Base-by-base conservation (phyloP, 53 echinoderm and acorn worm genomes). In the Glandiceps talaboti region DNA sequence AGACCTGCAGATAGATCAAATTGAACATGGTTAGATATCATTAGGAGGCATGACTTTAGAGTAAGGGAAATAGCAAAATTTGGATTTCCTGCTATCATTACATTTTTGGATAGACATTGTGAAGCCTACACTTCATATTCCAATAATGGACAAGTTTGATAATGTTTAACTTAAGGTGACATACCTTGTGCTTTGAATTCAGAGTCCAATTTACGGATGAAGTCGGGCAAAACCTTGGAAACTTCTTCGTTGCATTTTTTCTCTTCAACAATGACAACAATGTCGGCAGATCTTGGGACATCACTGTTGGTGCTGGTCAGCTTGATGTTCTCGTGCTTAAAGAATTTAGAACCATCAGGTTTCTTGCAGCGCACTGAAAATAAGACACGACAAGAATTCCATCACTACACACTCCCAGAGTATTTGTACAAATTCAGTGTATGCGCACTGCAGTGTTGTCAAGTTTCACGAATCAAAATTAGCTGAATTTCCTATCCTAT, bases 181-280 rank as follows among this genome's bases (percentile, higher is more conserved):
- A 80, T 75, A 94, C 94, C 85, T 27, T 75, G 77, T 28, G 81
- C 78, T 75, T 82, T 86, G n/a, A 94, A 86, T 78, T 91, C 90
- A 30, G 88, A 73, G 32, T 92, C 86, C 27, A 89, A 45, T 14
- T 33, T 83, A 75, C 32, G 33, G 1, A 90, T 84, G 28, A 94
- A 76, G 30, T 92, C 82, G 27, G 78, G 73, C n/a, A 94, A 73
- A 64, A 33, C 1, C 0, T 33, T 75, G 1, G 32, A 64, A 74
- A 80, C 30, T 26, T 77, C 29, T 29, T 33, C 76, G 28, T 77
- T 83, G 79, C 92, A 94, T 29, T 29, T 80, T 32, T 92, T 89
- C 90, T 94, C 90, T 33, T 94, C 94, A 0, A 94, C 82, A 14
- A 94, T 81, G 76, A 94, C 14, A 32, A 94, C 83, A 32, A 94